Base-by-base conservation (phyloP, 2,113 vertebrate genomes). In the Scomber colias region DNA sequence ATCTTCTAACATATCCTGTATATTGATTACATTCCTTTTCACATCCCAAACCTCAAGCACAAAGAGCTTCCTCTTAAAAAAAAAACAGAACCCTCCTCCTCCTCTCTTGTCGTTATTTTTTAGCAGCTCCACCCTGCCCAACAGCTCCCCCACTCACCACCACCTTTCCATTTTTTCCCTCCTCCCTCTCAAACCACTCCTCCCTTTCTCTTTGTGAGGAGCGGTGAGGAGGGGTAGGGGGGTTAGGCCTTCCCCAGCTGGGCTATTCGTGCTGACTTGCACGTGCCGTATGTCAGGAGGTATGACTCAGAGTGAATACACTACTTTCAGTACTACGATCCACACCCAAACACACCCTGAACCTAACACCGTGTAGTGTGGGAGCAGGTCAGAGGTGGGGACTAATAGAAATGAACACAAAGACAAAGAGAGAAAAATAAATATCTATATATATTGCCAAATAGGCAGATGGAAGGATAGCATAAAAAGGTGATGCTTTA, bases 271-370 rank as follows among this genome's bases (percentile, higher is more conserved):
- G 94, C 89, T 89, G 90, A 90, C 93, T 92, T 93, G 93, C 95
- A 96, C 92, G 94, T 95, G 95, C 93, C 88, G 19, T 83, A 89
- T 94, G 94, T 91, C 90, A 93, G 90, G 86, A 87, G 89, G 79
- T 90, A 89, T 93, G 89, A 94, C 85, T 93, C 92, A 90, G 84
- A 69, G 68, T 86, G 69, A 91, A 89, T 85, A 90, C 83, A 50
- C 75, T 65, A 84, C 89, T 83, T 71, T 66, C 44, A 4, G 59
- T 40, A 69, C 65, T 78, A 80, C 40, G 14, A 57, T 74, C 56
- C 65, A 81, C 79, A 86, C 73, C 66, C 82, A 89, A 85, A 87
- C 86, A 87, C 86, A 70, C 76, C 83, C 79, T 72, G 71, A 82
- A 86, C 81, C 45, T 21, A 31, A 89, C 78, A 71, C 77, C 60